Evolutionary conservation across 2,888 invertebrate genomes (phyloP).

Genomic region (Julus scanicus): DNA sequence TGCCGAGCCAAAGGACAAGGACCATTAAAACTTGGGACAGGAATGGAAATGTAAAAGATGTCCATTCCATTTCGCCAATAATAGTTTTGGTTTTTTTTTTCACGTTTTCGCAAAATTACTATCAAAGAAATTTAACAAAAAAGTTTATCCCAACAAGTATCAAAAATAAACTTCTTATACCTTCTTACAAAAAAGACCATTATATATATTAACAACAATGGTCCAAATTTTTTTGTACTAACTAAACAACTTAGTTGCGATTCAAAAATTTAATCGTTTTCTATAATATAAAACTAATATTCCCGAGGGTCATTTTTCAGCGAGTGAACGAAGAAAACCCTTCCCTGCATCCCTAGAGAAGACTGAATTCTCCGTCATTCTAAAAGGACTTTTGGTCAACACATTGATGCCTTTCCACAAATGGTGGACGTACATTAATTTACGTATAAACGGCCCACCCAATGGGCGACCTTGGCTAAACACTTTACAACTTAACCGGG

Average conservation of each 20-base stretch:
- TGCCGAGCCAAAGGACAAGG: constrained; percentile 45
- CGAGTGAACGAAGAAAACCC: constrained; percentile 39
- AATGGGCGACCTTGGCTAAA: constrained; percentile 60
- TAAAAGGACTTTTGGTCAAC: constrained; percentile 50
- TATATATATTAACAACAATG: constrained; percentile 63
- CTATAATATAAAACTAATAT: constrained; percentile 56
- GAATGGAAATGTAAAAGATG: constrained; percentile 48
- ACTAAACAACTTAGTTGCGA: constrained; percentile 58
- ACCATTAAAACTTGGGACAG: constrained; percentile 34
- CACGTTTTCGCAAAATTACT: constrained; percentile 57
- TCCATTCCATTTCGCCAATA: constrained; percentile 53
- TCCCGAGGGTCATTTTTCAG: constrained; percentile 49
- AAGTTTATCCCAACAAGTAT: constrained; percentile 72
- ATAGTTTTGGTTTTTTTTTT: constrained; percentile 48
- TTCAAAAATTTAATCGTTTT: constrained; percentile 57
- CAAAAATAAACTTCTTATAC: constrained; percentile 74
- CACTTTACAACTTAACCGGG: constrained; percentile 62
- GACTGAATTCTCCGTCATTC: constrained; percentile 43
- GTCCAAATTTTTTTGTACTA: constrained; percentile 60
- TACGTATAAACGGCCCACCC: constrained; percentile 57
- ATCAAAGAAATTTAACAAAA: constrained; percentile 64
- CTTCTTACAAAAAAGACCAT: constrained; percentile 65
- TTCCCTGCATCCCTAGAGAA: constrained; percentile 49
- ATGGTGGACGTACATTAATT: constrained; percentile 58
- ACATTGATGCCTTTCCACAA: constrained; percentile 59